Evolutionary conservation across 2,797 vertebrate species (phyloP), one percentile per base, ranked within the genome.

Genomic region (Mormyrops boulengeri): DNA sequence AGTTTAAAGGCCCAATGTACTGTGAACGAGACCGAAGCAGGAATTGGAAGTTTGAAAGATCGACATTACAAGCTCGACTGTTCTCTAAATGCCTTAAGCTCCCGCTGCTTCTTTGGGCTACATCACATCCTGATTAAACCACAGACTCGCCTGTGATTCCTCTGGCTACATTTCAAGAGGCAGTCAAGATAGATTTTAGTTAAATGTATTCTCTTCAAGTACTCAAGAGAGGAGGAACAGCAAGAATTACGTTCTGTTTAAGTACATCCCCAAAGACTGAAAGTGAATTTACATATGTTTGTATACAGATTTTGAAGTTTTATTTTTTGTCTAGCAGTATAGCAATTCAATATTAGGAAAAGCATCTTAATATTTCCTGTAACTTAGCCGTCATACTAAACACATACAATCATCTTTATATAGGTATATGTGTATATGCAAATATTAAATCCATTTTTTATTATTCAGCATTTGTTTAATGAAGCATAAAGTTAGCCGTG

Each of bases 11-110:
- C 34, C 11, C 85, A 22, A 9, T 22, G 30, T 47, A 57, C 47
- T 87, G 44, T 92, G 88, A 90, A 73, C 80, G 73, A 87, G 90
- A 92, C 90, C 88, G 91, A 91, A 92, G 91, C 88, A 69, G 50
- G 88, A 89, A 77, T 80, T 52, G 49, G 5, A 7, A 88, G 73
- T 88, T 69, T 34, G 60, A 66, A 52, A 52, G 86, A 88, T 86
- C 88, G 87, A 89, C 89, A 34, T 49, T 34, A 30, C 55, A 90
- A 88, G 80, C 44, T 55, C 26, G 69, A n/a, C 22, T 22, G 30
- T 53, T 53, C 89, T 44, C 47, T 19, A 22, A 88, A 19, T 49
- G 19, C 17, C 55, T 47, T 47, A n/a, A 53, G n/a, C 12, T 50
- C 49, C 50, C 53, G 4, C 19, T 41, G 80, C 5, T 52, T 73